Percentiles rank a stretch among this genome's conserved stretches.
phyloP scores from a whole-genome alignment of 2,888 invertebrate species.

The Idaea biselata region DNA sequence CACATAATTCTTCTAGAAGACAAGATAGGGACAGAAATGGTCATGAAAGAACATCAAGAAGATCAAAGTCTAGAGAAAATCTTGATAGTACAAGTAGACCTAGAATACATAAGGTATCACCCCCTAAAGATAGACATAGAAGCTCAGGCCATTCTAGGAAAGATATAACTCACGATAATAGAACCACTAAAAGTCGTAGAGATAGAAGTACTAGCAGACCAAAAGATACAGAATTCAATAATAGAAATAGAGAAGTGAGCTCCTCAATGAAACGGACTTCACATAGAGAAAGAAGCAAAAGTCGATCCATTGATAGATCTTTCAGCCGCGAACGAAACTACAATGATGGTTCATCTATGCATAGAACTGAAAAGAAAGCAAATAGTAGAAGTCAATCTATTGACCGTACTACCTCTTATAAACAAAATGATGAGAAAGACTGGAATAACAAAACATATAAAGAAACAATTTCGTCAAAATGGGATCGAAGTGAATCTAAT shows the following conservation, averaged over 20 bases:
- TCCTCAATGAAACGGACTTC: not conserved
- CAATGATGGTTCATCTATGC: not conserved
- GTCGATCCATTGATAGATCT: constrained; percentile 6
- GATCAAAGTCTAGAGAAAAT: constrained; percentile 11
- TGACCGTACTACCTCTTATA: constrained; percentile 5
- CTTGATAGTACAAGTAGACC: constrained; percentile 12
- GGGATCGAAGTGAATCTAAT: constrained; percentile 2
- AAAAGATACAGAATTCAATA: constrained; percentile 17
- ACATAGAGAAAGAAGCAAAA: constrained; percentile 7
- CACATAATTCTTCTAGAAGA: constrained; percentile 13
- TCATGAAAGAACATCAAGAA: constrained; percentile 8
- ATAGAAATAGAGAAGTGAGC: constrained; percentile 8
- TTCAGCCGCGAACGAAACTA: not conserved
- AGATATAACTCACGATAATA: constrained; percentile 10
- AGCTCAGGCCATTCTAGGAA: constrained; percentile 13
- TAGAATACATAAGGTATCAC: constrained; percentile 19
- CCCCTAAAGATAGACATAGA: constrained; percentile 20
- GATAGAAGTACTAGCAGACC: constrained; percentile 23
- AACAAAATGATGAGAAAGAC: not conserved
- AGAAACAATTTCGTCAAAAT: constrained; percentile 21
- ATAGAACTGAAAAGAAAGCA: not conserved
- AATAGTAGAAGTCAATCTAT: constrained; percentile 14
- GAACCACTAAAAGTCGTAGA: constrained; percentile 15
- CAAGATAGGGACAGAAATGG: constrained; percentile 11
- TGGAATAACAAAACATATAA: constrained; percentile 13